These are phyloP conservation scores for Aradophagus sp. DNA, from an alignment of 1,140 invertebrate genomes.

Conservation along the genomic window DNA sequence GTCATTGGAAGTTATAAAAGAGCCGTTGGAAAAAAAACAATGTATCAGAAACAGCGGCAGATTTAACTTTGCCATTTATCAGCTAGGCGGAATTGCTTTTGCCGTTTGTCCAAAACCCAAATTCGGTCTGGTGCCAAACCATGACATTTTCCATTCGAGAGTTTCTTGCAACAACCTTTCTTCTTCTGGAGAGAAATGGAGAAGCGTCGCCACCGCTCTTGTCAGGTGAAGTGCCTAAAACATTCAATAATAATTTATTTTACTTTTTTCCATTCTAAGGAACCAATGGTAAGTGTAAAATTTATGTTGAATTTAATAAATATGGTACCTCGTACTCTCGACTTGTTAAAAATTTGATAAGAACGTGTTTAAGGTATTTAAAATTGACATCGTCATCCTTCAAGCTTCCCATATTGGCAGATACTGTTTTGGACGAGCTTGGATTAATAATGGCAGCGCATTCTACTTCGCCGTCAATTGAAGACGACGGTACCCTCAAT, in stretches of 20 bases:
- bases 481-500: conserved; percentile 77
- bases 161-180: conserved; percentile 90
- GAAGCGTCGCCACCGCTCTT: conserved; percentile 87
- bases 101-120: conserved; percentile 77
- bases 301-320: no score
- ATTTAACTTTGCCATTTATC: conserved; percentile 64
- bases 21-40: neutral
- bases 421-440: conserved; percentile 77
- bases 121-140: conserved; percentile 84
- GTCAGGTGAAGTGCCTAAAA: conserved; percentile 87
- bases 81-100: conserved; percentile 77
- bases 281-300: no score
- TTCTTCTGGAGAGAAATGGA: conserved; percentile 90
- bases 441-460: conserved; percentile 73
- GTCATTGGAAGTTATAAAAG: neutral
- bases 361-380: conserved; percentile 93
- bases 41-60: conserved; percentile 4
- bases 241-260: conserved; percentile 25
- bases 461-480: conserved; percentile 66
- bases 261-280: no score
- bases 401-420: conserved; percentile 61
- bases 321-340: conserved; percentile 82
- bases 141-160: conserved; percentile 90
- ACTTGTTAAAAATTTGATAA: conserved; percentile 93
- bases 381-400: conserved; percentile 86